A percentile compares a stretch with the other conserved stretches of the same genome.
phyloP scores from a whole-genome alignment of 2,888 invertebrate species.

The Nymphalis c-album region DNA sequence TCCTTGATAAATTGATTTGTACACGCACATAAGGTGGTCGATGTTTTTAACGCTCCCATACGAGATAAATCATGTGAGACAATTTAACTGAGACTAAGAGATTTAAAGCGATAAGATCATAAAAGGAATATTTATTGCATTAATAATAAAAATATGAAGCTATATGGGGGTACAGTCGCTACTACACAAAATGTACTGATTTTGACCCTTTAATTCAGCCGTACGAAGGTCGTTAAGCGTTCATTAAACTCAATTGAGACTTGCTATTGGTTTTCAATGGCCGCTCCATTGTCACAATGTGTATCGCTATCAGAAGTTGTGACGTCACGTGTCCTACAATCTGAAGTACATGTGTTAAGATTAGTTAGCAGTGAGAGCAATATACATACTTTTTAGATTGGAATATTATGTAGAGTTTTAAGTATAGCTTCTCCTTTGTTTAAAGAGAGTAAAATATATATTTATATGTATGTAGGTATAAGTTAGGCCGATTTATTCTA shows the following conservation, averaged over 20 bases:
- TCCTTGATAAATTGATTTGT: too few species aligned
- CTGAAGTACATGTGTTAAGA: not conserved
- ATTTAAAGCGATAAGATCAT: not conserved
- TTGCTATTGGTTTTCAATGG: conserved; percentile 1
- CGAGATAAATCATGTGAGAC: too few species aligned
- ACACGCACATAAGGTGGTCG: too few species aligned
- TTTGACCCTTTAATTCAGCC: conserved; percentile 10
- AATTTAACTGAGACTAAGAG: too few species aligned
- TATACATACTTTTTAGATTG: not conserved
- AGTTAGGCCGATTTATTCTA: too few species aligned
- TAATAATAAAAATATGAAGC: not conserved
- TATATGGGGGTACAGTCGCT: too few species aligned
- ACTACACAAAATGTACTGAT: not conserved
- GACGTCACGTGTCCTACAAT: conserved; percentile 5
- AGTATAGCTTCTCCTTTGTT: too few species aligned
- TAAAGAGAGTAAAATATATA: too few species aligned
- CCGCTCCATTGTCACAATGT: conserved; percentile 1
- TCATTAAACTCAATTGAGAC: conserved; percentile 23
- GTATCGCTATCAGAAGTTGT: conserved; percentile 1
- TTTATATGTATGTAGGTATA: too few species aligned
- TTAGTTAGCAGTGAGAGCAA: not conserved
- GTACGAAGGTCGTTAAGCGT: conserved; percentile 5
- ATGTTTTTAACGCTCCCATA: too few species aligned
- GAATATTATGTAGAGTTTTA: too few species aligned
- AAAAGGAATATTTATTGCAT: not conserved